A percentile compares a stretch with the other conserved stretches of the same genome.
Evolutionary conservation across 2,888 invertebrate genomes (phyloP).

Genomic region (Congeria kusceri): DNA sequence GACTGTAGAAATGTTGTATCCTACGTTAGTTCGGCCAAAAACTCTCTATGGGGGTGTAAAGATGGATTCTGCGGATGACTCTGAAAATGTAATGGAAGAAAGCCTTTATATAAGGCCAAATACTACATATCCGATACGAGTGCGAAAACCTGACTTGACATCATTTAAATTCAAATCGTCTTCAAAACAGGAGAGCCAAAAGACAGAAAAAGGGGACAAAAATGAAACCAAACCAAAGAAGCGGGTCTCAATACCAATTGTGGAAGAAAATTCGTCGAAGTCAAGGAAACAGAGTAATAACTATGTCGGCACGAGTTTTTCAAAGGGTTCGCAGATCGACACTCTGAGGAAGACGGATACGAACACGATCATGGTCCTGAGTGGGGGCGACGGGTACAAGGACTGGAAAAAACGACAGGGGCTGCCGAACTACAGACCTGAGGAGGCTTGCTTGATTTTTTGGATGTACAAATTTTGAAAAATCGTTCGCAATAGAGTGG

Average conservation of each 20-base stretch:
- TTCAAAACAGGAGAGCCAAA: conserved; percentile 2
- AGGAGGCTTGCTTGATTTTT: conserved; percentile 75
- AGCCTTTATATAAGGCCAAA: conserved; percentile 22
- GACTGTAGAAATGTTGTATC: conserved; percentile 47
- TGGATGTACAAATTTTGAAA: conserved; percentile 80
- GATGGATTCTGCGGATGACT: background rate
- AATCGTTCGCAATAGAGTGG: too few relatives aligned
- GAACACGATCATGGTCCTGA: conserved; percentile 80
- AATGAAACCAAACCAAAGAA: background rate
- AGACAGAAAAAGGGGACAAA: background rate
- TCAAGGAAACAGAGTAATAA: conserved; percentile 13
- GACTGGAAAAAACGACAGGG: conserved; percentile 74
- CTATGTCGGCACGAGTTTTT: conserved; percentile 48
- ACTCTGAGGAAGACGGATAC: conserved; percentile 64
- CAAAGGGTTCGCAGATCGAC: conserved; percentile 47
- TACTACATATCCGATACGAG: conserved; percentile 21
- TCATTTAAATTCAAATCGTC: conserved; percentile 15
- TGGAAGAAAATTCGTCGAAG: conserved; percentile 1
- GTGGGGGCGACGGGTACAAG: conserved; percentile 83
- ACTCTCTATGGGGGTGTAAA: background rate
- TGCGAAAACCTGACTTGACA: conserved; percentile 17
- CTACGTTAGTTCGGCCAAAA: conserved; percentile 37
- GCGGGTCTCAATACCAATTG: conserved; percentile 17
- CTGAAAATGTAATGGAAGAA: background rate
- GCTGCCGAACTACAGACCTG: conserved; percentile 58